Evolutionary conservation across 2,797 vertebrate species (phyloP), one percentile per base, ranked within the genome.

Genomic region (Setipinna tenuifilis): DNA sequence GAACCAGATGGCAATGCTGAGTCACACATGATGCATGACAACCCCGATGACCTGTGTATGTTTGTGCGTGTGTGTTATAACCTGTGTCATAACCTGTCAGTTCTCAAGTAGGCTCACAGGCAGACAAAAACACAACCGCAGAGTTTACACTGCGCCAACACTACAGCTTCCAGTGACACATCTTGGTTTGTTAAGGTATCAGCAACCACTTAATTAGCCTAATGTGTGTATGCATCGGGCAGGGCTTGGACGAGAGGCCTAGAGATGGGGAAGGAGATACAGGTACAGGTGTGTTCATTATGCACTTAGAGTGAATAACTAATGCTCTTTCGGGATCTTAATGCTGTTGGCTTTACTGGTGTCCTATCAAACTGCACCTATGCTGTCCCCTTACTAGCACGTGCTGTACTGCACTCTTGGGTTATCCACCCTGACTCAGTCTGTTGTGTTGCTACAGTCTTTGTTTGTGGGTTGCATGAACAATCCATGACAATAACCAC

Each of bases 1-100:
- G 81, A 35, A 21, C 28, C 28, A 6, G 57, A 65, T 83, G 41
- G n/a, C 54, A 57, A 21, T 57, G 35, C 35, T 58, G 83, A 41
- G 59, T 80, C 68, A 90, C 88, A 87, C 48, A 86, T 81, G 83
- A 65, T 57, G 83, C 23, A 87, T 68, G 58, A 68, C 25, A 57
- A 46, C 85, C 23, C 17, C 71, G 7, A 19, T 9, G 7, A 41
- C 35, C 19, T 19, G 10, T 59, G 31, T 17, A 1, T 62, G 41
- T 85, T n/a, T 48, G 59, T 48, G 28, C 9, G n/a, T 31, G 23
- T 14, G 23, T 71, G 54, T 46, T 59, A 65, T 17, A n/a, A 68
- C 31, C 2, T 28, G 46, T 21, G 11, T 46, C 11, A 62, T 7
- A 65, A 28, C 62, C 23, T 4, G 62, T 65, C 62, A 25, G 7